A percentile compares a stretch with the other conserved stretches of the same genome.
Conservation (phyloP, 2,797 vertebrate species). For the Mormyrops boulengeri region DNA sequence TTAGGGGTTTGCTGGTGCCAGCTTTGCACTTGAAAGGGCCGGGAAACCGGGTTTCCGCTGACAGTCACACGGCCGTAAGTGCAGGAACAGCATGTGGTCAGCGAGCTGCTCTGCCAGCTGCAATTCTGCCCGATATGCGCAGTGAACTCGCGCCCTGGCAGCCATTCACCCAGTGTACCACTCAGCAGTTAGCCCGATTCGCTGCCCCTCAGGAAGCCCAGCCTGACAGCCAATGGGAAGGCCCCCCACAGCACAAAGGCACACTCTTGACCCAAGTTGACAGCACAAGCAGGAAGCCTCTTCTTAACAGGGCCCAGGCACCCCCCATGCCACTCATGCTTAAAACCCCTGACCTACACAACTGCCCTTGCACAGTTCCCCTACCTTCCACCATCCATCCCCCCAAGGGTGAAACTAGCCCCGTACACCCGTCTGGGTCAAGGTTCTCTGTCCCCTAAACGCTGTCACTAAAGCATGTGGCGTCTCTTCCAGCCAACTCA, state of each 20-base stretch:
- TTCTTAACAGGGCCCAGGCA: not conserved
- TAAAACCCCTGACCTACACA: not conserved
- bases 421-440: not conserved
- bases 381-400: not conserved
- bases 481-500: not conserved
- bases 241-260: not conserved
- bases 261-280: not conserved
- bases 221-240: conserved; percentile 4
- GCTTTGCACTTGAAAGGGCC: conserved; percentile 8
- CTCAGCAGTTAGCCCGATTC: not conserved
- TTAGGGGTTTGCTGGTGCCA: conserved; percentile 10
- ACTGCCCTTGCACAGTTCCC: not conserved
- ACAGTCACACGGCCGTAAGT: not conserved
- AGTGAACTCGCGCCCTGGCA: not conserved
- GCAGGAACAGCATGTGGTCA: not conserved
- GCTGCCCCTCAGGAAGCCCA: not conserved
- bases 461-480: not conserved
- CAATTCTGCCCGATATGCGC: not conserved
- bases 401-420: not conserved
- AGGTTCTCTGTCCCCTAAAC: conserved; percentile 1
- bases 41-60: not conserved
- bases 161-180: not conserved
- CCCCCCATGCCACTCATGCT: not conserved
- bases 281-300: not conserved
- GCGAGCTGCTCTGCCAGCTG: not conserved